Conservation (phyloP, 2,797 vertebrate genomes). For the Anableps anableps region DNA sequence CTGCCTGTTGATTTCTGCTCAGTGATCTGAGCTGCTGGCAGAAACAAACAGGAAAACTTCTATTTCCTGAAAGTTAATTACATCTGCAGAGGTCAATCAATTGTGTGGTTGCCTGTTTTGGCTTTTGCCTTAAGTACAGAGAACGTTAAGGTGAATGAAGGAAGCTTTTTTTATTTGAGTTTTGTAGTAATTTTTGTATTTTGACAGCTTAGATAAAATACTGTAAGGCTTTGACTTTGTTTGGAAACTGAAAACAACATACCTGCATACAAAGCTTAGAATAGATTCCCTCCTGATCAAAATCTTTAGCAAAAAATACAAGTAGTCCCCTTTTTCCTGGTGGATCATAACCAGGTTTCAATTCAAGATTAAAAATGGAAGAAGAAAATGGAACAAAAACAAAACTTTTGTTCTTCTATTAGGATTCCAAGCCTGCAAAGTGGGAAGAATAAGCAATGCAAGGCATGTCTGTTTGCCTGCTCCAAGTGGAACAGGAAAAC, state of each 20-base stretch:
- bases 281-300: background rate
- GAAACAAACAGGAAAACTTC: background rate
- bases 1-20: constrained; percentile 7
- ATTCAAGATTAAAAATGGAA: background rate
- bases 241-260: background rate
- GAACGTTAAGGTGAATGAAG: background rate
- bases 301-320: background rate
- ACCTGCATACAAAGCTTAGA: background rate
- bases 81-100: constrained; percentile 9
- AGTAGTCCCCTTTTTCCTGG: background rate
- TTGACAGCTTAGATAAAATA: background rate
- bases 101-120: constrained; percentile 20
- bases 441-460: no score
- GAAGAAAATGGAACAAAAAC: no score
- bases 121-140: constrained; percentile 6
- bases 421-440: no score
- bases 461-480: no score
- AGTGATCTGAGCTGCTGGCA: background rate
- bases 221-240: background rate
- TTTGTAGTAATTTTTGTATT: background rate
- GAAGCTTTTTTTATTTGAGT: background rate
- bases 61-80: background rate
- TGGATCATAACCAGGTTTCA: background rate
- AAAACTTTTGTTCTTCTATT: no score
- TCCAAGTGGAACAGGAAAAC: no score